Evolutionary conservation across 2,113 vertebrate species (phyloP), one percentile per base, ranked within the genome.

Genomic region (Tricholaema leucomelas): DNA sequence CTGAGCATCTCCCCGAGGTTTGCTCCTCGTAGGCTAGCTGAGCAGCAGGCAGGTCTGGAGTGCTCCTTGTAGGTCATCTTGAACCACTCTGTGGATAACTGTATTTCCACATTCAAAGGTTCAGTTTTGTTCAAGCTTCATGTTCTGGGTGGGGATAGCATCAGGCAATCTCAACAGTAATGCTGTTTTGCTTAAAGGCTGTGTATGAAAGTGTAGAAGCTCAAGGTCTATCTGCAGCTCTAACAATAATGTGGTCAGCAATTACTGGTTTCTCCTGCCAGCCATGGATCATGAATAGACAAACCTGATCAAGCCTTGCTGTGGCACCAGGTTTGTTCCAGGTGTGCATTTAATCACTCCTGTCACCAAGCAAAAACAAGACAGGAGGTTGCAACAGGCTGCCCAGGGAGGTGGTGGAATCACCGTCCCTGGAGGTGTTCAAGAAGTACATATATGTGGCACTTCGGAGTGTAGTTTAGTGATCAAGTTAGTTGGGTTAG

Each of bases 271-370:
- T 38, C 23, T 77, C 40, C 60, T 77, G 61, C 12, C 70, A 77
- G 48, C 33, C 28, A 63, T 31, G 25, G 56, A 46, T 28, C 60
- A 74, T 1, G 0, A 65, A 20, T 3, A 64, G 23, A 23, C 30
- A 67, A 84, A 83, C 23, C 42, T 56, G 28, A 74, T 27, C 60
- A 66, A 71, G 48, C 48, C 54, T 30, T 63, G 25, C 44, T 0
- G 0, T 0, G 1, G 40, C 6, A 1, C 16, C 0, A 0, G 20
- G 8, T 46, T 77, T 9, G 4, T 80, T 88, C 70, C 76, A 40
- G 33, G 19, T 44, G 18, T 46, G 28, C 8, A 4, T 75, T 83
- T 71, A n/a, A 59, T 55, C 36, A 4, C 19, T 77, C 23, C 36
- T 44, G 31, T 70, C 52, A 35, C 15, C 60, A 70, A 36, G 75